phyloP scores from a whole-genome alignment of 37 sponge, comb jelly and placozoan genomes.

The Cliona cf. orientalis region DNA sequence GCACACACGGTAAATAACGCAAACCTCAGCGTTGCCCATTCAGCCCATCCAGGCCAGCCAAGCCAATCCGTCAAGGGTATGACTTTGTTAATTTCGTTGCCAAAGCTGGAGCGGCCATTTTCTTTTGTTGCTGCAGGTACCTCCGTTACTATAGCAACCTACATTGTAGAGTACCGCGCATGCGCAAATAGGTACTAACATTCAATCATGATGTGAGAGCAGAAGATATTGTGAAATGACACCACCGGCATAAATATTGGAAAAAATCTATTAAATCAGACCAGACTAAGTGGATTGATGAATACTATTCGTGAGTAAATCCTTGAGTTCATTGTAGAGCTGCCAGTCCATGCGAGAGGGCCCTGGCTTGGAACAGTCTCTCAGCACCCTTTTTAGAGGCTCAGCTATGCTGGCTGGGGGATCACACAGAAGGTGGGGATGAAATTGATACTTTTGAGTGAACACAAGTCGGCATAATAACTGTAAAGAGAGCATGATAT shows the following conservation, averaged over 20 bases:
- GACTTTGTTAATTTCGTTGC: background rate
- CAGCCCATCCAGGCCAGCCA: too few relatives aligned
- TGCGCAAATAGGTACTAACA: background rate
- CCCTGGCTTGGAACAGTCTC: background rate
- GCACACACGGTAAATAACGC: too few relatives aligned
- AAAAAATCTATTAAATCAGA: background rate
- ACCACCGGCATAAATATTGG: background rate
- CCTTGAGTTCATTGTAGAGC: background rate
- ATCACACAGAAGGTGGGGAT: conserved; percentile 16
- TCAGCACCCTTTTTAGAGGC: background rate
- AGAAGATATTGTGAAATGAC: background rate
- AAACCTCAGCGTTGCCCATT: too few relatives aligned
- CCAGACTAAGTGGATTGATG: too few relatives aligned
- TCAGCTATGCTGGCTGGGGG: background rate
- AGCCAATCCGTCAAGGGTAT: too few relatives aligned
- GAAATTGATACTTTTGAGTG: background rate
- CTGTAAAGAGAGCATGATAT: conserved; percentile 1
- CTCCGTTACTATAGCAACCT: background rate
- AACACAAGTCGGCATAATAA: background rate
- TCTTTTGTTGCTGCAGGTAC: background rate
- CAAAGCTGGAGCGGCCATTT: background rate
- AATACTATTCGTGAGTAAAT: background rate
- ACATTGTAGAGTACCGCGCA: background rate
- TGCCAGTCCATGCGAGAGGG: background rate
- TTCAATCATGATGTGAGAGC: background rate